Evolutionary conservation across 2,888 invertebrate species (phyloP).

Genomic region (Ornithoptera priamus): DNA sequence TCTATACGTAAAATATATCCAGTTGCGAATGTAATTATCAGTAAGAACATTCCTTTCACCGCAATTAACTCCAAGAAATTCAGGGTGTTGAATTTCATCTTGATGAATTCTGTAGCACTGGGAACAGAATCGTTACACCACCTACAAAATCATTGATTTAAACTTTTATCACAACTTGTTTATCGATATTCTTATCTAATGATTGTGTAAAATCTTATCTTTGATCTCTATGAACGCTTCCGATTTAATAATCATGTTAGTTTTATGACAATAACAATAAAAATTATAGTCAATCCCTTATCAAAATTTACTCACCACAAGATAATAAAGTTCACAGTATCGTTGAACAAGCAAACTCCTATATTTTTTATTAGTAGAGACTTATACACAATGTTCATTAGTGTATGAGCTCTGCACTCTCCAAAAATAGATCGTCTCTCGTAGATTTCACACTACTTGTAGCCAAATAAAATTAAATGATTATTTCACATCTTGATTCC

Average conservation of each 20-base stretch:
- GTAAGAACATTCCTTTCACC: slow-evolving; percentile 39
- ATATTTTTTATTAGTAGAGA: slow-evolving; percentile 42
- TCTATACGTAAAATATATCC: slow-evolving; percentile 55
- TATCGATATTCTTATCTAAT: slow-evolving; percentile 34
- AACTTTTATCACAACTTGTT: slow-evolving; percentile 32
- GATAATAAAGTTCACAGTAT: slow-evolving; percentile 36
- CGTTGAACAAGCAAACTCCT: slow-evolving; percentile 47
- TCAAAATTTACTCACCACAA: slow-evolving; percentile 23
- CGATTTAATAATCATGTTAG: not conserved
- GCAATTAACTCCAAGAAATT: slow-evolving; percentile 20
- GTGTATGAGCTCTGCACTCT: slow-evolving; percentile 35
- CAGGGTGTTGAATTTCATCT: slow-evolving; percentile 46
- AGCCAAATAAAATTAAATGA: slow-evolving; percentile 23
- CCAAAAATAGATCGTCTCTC: slow-evolving; percentile 51
- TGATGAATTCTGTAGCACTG: slow-evolving; percentile 46
- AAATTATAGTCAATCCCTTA: not conserved
- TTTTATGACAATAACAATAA: not conserved
- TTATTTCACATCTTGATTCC: slow-evolving; percentile 6
- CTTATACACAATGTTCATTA: slow-evolving; percentile 39
- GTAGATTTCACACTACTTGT: slow-evolving; percentile 31
- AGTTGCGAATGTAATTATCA: slow-evolving; percentile 38
- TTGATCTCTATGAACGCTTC: not conserved
- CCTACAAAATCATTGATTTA: slow-evolving; percentile 43
- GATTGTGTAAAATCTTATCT: slow-evolving; percentile 10
- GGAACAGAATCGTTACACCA: slow-evolving; percentile 46